Conservation (phyloP, 2,888 invertebrate species). For the Frankliniella intonsa region DNA sequence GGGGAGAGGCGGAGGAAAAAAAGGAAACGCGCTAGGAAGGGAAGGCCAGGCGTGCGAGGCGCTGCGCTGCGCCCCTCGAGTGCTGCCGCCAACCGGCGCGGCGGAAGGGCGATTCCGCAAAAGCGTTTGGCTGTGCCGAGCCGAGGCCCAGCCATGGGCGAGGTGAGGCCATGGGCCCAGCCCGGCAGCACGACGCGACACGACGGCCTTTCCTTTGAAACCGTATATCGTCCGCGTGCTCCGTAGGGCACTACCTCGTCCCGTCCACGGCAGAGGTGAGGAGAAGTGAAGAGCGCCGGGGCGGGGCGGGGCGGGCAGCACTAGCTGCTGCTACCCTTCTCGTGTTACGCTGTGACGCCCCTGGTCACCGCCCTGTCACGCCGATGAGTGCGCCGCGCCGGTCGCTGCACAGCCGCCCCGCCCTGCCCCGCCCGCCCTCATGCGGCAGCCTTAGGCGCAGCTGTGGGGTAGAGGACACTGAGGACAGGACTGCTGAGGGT, state of each 20-base stretch:
- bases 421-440: background rate
- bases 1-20: too few relatives aligned
- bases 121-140: too few relatives aligned
- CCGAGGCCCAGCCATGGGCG: too few relatives aligned
- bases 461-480: background rate
- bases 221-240: background rate
- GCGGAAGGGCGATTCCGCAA: too few relatives aligned
- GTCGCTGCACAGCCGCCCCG: background rate
- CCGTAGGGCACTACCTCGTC: background rate
- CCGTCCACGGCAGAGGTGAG: background rate
- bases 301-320: background rate
- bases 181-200: background rate
- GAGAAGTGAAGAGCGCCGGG: background rate
- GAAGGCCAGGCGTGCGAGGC: too few relatives aligned
- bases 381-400: background rate
- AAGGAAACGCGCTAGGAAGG: too few relatives aligned
- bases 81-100: too few relatives aligned
- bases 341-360: too few relatives aligned
- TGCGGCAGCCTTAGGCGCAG: background rate
- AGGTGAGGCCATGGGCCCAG: background rate
- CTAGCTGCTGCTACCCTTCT: background rate
- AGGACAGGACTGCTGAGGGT: background rate
- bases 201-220: background rate
- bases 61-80: too few relatives aligned
- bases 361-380: too few relatives aligned